A percentile compares a stretch with the other conserved stretches of the same genome.
phyloP scores from a whole-genome alignment of 2,113 vertebrate genomes.

The Microcebus lehilahytsara region DNA sequence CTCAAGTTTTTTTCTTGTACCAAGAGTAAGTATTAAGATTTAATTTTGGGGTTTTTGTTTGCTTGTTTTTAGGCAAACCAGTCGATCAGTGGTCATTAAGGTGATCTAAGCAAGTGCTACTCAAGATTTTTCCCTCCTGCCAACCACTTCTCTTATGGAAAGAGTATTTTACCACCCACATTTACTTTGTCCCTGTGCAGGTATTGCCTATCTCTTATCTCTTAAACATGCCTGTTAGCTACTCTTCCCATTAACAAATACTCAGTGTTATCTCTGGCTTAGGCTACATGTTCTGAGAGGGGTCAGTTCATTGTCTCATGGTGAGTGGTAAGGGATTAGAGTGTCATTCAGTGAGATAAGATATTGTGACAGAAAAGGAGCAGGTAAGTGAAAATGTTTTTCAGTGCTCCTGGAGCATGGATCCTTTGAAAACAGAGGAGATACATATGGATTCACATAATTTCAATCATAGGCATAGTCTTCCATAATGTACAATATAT shows the following conservation, averaged over 20 bases:
- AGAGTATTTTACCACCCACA: background rate
- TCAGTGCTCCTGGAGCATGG: background rate
- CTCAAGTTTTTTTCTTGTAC: background rate
- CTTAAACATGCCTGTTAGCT: background rate
- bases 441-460: background rate
- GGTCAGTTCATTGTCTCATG: slow-evolving; percentile 41
- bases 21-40: background rate
- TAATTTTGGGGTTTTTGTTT: background rate
- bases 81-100: background rate
- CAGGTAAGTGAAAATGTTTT: background rate
- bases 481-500: background rate
- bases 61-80: background rate
- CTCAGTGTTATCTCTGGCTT: background rate
- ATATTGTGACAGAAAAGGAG: slow-evolving; percentile 49
- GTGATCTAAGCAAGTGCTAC: background rate
- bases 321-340: slow-evolving; percentile 15
- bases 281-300: background rate
- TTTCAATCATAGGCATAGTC: background rate
- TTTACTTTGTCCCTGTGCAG: background rate
- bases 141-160: background rate
- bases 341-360: slow-evolving; percentile 43
- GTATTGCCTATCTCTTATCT: background rate
- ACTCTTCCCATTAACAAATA: background rate
- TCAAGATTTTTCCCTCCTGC: background rate
- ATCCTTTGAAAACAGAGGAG: background rate